Conservation (phyloP, 2,113 vertebrate genomes). For the Sylvilagus bachmani region DNA sequence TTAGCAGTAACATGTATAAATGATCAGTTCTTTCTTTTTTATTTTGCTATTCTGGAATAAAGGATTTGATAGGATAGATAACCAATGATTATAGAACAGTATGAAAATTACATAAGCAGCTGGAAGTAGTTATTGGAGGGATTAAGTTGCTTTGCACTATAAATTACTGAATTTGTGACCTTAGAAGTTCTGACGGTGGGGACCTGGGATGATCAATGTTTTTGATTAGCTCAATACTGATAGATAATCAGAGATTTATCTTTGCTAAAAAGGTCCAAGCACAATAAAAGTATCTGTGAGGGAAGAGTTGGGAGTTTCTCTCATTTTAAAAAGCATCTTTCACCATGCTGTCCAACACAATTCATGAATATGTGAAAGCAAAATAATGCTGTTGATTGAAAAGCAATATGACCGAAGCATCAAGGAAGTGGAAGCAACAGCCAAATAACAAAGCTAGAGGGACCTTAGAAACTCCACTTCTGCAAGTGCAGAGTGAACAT, state of each 20-base stretch:
- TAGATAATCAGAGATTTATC: constrained; percentile 11
- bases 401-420: neutral
- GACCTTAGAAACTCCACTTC: neutral
- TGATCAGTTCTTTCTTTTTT: neutral
- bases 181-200: neutral
- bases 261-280: neutral
- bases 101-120: neutral
- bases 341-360: neutral
- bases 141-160: neutral
- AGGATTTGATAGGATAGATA: neutral
- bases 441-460: neutral
- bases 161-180: neutral
- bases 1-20: neutral
- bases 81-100: neutral
- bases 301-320: neutral
- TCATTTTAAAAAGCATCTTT: neutral
- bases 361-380: neutral
- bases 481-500: neutral
- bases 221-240: neutral
- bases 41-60: neutral
- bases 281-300: neutral
- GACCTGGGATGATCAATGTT: neutral
- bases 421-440: neutral
- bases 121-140: neutral
- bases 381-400: neutral